Percentiles rank a stretch among this genome's conserved stretches.
These are phyloP conservation scores for Phymorhynchus buccinoides DNA, from an alignment of 1,140 invertebrate species.

Conservation along the genomic window DNA sequence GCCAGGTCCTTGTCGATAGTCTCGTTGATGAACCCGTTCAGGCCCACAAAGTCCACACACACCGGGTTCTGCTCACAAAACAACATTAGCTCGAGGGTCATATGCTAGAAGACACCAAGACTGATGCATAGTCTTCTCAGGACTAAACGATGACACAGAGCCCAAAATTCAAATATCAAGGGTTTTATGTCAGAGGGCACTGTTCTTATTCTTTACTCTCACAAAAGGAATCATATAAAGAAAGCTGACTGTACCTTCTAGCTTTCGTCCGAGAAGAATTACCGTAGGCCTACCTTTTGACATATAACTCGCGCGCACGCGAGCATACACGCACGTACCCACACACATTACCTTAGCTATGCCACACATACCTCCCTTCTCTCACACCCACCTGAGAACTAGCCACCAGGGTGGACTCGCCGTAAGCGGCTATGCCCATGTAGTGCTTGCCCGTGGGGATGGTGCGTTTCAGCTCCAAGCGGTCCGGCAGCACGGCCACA, in stretches of 20 bases:
- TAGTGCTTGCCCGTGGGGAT: slow-evolving; percentile 34
- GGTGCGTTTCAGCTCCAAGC: slow-evolving; percentile 21
- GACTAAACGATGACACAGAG: too few relatives aligned
- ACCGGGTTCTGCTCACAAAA: slow-evolving; percentile 27
- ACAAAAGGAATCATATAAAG: too few relatives aligned
- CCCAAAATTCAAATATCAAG: too few relatives aligned
- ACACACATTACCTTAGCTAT: not conserved
- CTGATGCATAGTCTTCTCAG: too few relatives aligned
- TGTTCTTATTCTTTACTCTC: too few relatives aligned
- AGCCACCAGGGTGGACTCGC: slow-evolving; percentile 1
- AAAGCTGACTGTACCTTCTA: too few relatives aligned
- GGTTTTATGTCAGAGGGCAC: too few relatives aligned
- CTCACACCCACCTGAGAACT: slow-evolving; percentile 2
- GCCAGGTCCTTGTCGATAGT: slow-evolving; percentile 33
- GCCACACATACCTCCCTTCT: not conserved
- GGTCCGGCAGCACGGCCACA: slow-evolving; percentile 6
- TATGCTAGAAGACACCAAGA: too few relatives aligned
- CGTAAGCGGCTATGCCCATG: slow-evolving; percentile 26
- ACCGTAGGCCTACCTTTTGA: too few relatives aligned
- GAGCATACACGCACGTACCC: not conserved
- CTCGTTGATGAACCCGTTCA: slow-evolving; percentile 41
- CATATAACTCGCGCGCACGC: not conserved
- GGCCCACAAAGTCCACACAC: slow-evolving; percentile 37
- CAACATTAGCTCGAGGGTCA: too few relatives aligned
- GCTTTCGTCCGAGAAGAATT: too few relatives aligned